Evolutionary conservation across 92 coral and sea anemone genomes (phyloP).

Genomic region (Anthopleura xanthogrammica): DNA sequence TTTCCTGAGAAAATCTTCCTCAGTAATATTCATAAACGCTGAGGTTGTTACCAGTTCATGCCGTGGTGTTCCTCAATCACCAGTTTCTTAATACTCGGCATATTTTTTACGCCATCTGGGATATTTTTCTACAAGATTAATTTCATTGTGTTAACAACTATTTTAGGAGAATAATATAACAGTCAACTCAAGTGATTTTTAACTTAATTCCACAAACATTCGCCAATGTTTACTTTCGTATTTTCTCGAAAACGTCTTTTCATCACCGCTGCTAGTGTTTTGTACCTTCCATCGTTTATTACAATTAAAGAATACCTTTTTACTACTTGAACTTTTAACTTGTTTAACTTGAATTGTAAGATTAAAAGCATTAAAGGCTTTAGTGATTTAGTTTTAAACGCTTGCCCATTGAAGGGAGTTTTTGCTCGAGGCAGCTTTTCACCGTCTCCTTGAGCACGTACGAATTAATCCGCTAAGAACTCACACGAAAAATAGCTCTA

Average conservation of each 20-base stretch:
- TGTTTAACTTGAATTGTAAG: neutral
- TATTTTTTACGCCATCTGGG: neutral
- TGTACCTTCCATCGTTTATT: neutral
- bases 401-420: neutral
- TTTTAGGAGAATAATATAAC: neutral
- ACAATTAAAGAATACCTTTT: neutral
- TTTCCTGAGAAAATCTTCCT: neutral
- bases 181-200: neutral
- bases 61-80: neutral
- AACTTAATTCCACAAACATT: neutral
- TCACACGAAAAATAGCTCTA: neutral
- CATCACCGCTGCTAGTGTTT: neutral
- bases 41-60: neutral
- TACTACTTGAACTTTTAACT: neutral
- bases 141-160: neutral
- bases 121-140: neutral
- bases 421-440: neutral
- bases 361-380: neutral
- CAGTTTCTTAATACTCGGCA: neutral
- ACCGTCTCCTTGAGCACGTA: neutral
- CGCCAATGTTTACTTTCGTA: neutral
- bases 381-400: neutral
- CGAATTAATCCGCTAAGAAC: neutral
- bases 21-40: neutral
- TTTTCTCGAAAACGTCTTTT: neutral